A percentile compares a stretch with the other conserved stretches of the same genome.
Evolutionary conservation across 2,888 invertebrate species (phyloP).

Genomic region (Limnephilus auricula): DNA sequence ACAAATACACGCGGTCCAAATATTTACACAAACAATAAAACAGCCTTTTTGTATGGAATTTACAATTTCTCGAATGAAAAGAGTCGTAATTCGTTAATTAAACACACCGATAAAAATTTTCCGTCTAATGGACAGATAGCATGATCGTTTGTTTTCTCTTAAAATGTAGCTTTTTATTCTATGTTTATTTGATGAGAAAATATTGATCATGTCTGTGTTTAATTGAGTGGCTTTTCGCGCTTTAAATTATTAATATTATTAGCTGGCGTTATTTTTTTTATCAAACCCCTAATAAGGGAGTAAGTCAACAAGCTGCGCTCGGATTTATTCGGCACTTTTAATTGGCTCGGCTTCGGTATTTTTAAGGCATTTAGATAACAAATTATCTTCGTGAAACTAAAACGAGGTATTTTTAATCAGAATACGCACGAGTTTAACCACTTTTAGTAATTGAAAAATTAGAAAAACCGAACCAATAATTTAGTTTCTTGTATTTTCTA

Average conservation of each 20-base stretch:
- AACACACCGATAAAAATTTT: conserved; percentile 56
- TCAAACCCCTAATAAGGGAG: background rate
- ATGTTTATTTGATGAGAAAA: conserved; percentile 47
- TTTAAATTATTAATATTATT: conserved; percentile 26
- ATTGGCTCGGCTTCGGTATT: background rate
- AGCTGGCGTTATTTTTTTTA: background rate
- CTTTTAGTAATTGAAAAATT: background rate
- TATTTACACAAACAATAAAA: conserved; percentile 58
- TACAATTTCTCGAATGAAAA: conserved; percentile 55
- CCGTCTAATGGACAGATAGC: conserved; percentile 54
- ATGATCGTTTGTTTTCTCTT: conserved; percentile 48
- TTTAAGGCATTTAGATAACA: background rate
- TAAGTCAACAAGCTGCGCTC: background rate
- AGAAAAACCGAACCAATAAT: background rate
- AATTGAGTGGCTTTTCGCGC: conserved; percentile 16
- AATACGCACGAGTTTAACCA: background rate
- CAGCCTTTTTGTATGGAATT: conserved; percentile 55
- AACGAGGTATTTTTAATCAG: background rate
- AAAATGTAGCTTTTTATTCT: conserved; percentile 43
- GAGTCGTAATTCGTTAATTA: conserved; percentile 58
- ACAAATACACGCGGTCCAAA: conserved; percentile 51
- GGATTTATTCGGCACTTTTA: background rate
- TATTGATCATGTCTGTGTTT: conserved; percentile 48
- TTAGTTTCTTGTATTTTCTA: background rate
- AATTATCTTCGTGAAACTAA: background rate